phyloP scores from a whole-genome alignment of 2,797 vertebrate species.

The Sebastes kiyomatsui region DNA sequence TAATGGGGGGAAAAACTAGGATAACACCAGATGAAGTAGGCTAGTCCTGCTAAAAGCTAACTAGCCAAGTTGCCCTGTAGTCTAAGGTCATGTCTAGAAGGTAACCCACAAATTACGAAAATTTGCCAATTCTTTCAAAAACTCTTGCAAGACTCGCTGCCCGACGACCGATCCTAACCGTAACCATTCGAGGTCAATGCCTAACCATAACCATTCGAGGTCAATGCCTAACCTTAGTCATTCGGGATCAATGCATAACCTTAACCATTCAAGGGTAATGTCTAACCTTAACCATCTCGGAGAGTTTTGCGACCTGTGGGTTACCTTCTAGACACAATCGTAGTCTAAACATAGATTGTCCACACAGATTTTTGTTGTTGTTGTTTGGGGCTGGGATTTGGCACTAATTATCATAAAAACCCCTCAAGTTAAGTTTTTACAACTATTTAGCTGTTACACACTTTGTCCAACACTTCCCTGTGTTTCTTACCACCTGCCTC shows the following conservation, averaged over 20 bases:
- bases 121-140: too few relatives aligned
- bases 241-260: too few relatives aligned
- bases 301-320: too few relatives aligned
- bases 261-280: too few relatives aligned
- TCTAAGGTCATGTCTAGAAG: background rate
- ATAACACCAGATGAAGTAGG: background rate
- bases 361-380: background rate
- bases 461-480: background rate
- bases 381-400: background rate
- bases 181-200: too few relatives aligned
- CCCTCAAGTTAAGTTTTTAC: background rate
- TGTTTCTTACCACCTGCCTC: constrained; percentile 4
- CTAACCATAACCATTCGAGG: fast-evolving
- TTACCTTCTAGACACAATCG: too few relatives aligned
- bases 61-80: background rate
- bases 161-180: too few relatives aligned
- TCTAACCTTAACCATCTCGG: too few relatives aligned
- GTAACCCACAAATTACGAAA: too few relatives aligned
- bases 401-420: background rate
- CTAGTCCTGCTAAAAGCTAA: background rate
- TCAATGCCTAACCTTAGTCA: too few relatives aligned
- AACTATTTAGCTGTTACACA: background rate
- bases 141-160: too few relatives aligned
- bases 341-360: background rate
- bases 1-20: background rate